phyloP scores from a whole-genome alignment of 2,113 vertebrate genomes.

The Ailuropoda melanoleuca region DNA sequence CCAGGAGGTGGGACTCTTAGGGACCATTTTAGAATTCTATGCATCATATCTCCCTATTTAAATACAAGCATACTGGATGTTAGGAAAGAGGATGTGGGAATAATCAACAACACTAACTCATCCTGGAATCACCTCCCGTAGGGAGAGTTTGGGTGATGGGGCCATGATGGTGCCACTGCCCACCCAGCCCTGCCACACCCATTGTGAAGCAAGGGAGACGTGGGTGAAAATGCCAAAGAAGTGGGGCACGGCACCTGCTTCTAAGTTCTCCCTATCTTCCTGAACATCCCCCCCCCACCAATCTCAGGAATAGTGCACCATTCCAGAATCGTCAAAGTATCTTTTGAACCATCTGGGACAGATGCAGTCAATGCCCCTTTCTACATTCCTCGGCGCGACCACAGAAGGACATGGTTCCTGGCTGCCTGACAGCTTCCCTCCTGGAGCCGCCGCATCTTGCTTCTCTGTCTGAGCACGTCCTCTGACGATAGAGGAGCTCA shows the following conservation, averaged over 20 bases:
- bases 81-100: not conserved
- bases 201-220: not conserved
- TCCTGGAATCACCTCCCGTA: not conserved
- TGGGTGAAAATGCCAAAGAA: not conserved
- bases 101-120: not conserved
- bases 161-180: not conserved
- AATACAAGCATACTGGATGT: not conserved
- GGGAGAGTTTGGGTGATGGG: not conserved
- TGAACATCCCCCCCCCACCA: not conserved
- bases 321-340: not conserved
- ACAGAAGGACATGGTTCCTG: not conserved
- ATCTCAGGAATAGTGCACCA: not conserved
- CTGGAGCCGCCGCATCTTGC: not conserved
- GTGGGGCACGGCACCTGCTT: not conserved
- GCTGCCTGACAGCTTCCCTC: not conserved
- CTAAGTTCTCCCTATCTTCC: not conserved
- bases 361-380: not conserved
- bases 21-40: not conserved
- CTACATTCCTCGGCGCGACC: not conserved
- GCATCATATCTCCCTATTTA: not conserved
- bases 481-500: not conserved
- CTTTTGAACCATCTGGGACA: not conserved
- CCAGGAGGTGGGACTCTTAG: not conserved
- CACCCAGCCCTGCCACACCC: not conserved
- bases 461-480: not conserved